Evolutionary conservation across 1,140 invertebrate species (phyloP).

Genomic region (Schlechtendalia chinensis): DNA sequence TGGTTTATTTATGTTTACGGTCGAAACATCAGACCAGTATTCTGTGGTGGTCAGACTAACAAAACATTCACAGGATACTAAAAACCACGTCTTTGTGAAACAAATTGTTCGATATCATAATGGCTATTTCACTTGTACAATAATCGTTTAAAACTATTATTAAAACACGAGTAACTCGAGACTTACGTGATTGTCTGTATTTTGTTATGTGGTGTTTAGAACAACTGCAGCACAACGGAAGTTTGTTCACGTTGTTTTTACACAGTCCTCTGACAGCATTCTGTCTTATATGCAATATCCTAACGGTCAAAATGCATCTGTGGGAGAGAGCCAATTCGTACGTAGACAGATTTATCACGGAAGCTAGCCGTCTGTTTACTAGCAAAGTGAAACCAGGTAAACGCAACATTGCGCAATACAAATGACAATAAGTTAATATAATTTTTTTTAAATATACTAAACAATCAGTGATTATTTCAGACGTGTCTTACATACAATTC

Average conservation of each 20-base stretch:
- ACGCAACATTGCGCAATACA: background rate
- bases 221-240: slow-evolving; percentile 77
- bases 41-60: background rate
- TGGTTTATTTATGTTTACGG: background rate
- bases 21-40: background rate
- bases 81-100: too few species aligned
- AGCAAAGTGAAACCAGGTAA: slow-evolving; percentile 45
- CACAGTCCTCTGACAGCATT: slow-evolving; percentile 91
- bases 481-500: slow-evolving; percentile 79
- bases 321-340: slow-evolving; percentile 89
- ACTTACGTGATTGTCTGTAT: too few species aligned
- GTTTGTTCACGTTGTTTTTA: slow-evolving; percentile 91
- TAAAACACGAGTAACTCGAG: too few species aligned
- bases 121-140: too few species aligned
- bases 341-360: slow-evolving; percentile 85
- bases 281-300: slow-evolving; percentile 87
- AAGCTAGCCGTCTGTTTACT: slow-evolving; percentile 79
- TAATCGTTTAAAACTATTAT: too few species aligned
- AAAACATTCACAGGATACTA: background rate
- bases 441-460: too few species aligned
- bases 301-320: slow-evolving; percentile 77
- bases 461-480: too few species aligned
- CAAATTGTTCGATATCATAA: too few species aligned
- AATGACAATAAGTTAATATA: background rate
- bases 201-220: too few species aligned